Conservation (phyloP, 2,113 vertebrate species). For the Gymnocephalus cernua region DNA sequence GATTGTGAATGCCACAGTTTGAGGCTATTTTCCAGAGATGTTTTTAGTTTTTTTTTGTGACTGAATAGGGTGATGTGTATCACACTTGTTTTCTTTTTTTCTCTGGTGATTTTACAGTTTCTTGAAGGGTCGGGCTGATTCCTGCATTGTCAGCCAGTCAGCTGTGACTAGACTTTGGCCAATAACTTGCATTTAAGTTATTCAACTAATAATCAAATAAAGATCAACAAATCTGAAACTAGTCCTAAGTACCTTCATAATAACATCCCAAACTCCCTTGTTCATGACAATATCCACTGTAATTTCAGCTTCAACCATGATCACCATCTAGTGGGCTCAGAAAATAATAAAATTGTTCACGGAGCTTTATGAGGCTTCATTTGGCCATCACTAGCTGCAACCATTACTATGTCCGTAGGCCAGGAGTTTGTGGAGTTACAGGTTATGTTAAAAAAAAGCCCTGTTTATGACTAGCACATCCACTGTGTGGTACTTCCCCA, state of each 20-base stretch:
- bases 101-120: background rate
- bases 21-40: background rate
- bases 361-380: too few species aligned
- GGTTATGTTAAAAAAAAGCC: background rate
- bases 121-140: background rate
- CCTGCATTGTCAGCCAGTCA: background rate
- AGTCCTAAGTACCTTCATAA: background rate
- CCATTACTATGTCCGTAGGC: background rate
- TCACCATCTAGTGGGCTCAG: too few species aligned
- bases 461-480: background rate
- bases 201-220: background rate
- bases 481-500: background rate
- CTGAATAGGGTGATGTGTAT: background rate
- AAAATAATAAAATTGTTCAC: too few species aligned
- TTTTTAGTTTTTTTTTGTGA: background rate
- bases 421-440: background rate
- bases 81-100: background rate
- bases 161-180: background rate
- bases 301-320: too few species aligned
- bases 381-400: too few species aligned
- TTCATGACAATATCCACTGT: too few species aligned
- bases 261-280: background rate
- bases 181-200: background rate
- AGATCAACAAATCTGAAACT: background rate
- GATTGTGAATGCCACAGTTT: background rate